Percentiles rank a stretch among this genome's conserved stretches.
These are phyloP conservation scores for Cataglyphis livida DNA, from an alignment of 2,888 invertebrate species.

Conservation along the genomic window DNA sequence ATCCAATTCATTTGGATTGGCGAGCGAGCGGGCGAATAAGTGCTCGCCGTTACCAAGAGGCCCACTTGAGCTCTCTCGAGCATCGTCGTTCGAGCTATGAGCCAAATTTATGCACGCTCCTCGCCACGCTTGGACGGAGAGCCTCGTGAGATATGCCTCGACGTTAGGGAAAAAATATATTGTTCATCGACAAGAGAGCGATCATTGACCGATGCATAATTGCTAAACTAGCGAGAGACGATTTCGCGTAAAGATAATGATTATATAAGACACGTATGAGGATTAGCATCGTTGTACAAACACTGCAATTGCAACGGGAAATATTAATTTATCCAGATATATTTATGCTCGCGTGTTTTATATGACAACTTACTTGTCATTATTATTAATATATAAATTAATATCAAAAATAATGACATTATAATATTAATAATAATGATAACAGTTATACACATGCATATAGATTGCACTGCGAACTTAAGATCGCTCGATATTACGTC, in stretches of 20 bases:
- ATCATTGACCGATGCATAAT: background rate
- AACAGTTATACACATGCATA: background rate
- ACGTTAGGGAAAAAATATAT: background rate
- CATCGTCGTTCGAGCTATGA: slow-evolving; percentile 79
- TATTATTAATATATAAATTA: too few relatives aligned
- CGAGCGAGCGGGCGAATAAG: slow-evolving; percentile 83
- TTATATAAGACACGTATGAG: background rate
- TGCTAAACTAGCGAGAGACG: background rate
- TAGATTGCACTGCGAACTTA: slow-evolving; percentile 13
- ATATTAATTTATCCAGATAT: background rate
- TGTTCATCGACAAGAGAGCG: background rate
- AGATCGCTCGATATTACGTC: slow-evolving; percentile 30
- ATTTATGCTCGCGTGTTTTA: background rate
- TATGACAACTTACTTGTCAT: background rate
- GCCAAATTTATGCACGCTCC: slow-evolving; percentile 82
- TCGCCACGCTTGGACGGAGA: slow-evolving; percentile 41
- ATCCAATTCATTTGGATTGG: slow-evolving; percentile 86
- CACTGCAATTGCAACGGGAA: background rate
- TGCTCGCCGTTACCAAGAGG: slow-evolving; percentile 83
- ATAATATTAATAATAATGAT: background rate
- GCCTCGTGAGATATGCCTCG: slow-evolving; percentile 26
- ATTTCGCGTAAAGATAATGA: background rate
- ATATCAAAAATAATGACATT: too few relatives aligned
- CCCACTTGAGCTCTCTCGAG: slow-evolving; percentile 80
- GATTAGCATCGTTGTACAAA: background rate